Evolutionary conservation across 2,888 invertebrate species (phyloP).

Genomic region (Drosophila ustulata): DNA sequence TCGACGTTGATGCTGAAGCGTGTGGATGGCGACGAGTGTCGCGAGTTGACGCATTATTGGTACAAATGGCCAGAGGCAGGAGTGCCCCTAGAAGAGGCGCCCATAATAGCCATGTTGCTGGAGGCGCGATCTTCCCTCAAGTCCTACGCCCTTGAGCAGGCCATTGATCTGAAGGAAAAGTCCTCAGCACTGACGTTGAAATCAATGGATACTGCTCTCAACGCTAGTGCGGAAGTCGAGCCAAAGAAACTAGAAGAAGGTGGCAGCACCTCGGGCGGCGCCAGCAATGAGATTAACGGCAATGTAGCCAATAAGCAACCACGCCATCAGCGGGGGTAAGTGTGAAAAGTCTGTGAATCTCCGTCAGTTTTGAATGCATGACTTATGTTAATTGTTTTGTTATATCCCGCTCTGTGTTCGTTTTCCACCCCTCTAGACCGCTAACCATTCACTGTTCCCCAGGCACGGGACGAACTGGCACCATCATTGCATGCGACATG

Average conservation of each 20-base stretch:
- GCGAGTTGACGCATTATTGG: slow-evolving; percentile 97
- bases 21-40: slow-evolving; percentile 91
- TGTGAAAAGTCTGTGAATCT: slow-evolving; percentile 36
- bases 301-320: slow-evolving; percentile 72
- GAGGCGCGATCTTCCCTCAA: slow-evolving; percentile 89
- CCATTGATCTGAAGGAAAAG: slow-evolving; percentile 79
- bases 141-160: slow-evolving; percentile 82
- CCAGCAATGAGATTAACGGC: slow-evolving; percentile 78
- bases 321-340: slow-evolving; percentile 84
- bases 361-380: slow-evolving; percentile 49
- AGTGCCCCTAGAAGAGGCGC: slow-evolving; percentile 92
- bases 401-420: slow-evolving; percentile 55
- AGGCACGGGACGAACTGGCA: slow-evolving; percentile 95
- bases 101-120: slow-evolving; percentile 93
- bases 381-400: slow-evolving; percentile 30
- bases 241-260: slow-evolving; percentile 40
- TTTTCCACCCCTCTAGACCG: slow-evolving; percentile 86
- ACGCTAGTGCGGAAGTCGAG: slow-evolving; percentile 17
- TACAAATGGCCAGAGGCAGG: slow-evolving; percentile 96
- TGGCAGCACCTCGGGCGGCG: slow-evolving; percentile 51
- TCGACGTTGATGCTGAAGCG: slow-evolving; percentile 94
- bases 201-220: slow-evolving; percentile 57
- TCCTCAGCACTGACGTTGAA: slow-evolving; percentile 65
- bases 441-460: slow-evolving; percentile 94
- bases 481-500: slow-evolving; percentile 93